Base-by-base conservation (phyloP, 1,140 invertebrate genomes). In the Leptopilina boulardi region DNA sequence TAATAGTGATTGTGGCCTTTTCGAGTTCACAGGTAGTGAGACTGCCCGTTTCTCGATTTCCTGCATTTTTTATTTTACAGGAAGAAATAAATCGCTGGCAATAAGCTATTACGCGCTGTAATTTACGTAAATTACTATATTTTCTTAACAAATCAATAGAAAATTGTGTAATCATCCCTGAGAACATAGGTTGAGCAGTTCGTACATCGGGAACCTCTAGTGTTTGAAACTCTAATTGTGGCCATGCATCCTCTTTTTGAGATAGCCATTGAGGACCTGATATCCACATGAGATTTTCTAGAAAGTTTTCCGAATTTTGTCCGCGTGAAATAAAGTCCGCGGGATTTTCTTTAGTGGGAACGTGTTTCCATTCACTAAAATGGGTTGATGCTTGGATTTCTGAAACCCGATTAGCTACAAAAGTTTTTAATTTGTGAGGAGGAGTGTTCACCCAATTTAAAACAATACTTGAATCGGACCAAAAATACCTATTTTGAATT, bases 391-490 rank as follows among this genome's bases (percentile, higher is more conserved):
- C 23, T 15, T 56, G 26, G 15, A 75, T 11, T 19, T 78, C 51
- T 1, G 83, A 71, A 0, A 91, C 82, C 19, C 89, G 75, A 77
- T 91, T 91, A 0, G 86, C 86, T 0, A 91, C 88, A 79, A 87
- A 92, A 0, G 83, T 83, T 74, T 90, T 88, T 71, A 87, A 80
- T 2, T 70, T 30, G 13, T 76, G 70, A 10, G 86, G 78, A 18
- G 75, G 47, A 10, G 76, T 74, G 9, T 77, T 41, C 8, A 87
- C 74, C 84, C 83, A 85, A 41, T 71, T 66, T 18, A 86, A 56
- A 9, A 78, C 77, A 0, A 85, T 80, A 0, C 70, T 83, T 5
- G 82, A 86, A 71, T 78, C 77, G 10, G 74, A 71, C 66, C 74
- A 78, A 18, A 78, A 42, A 59, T 2, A 8, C 11, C 13, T 71